phyloP scores from a whole-genome alignment of 2,113 vertebrate species.

The Ctenodactylus gundi region DNA sequence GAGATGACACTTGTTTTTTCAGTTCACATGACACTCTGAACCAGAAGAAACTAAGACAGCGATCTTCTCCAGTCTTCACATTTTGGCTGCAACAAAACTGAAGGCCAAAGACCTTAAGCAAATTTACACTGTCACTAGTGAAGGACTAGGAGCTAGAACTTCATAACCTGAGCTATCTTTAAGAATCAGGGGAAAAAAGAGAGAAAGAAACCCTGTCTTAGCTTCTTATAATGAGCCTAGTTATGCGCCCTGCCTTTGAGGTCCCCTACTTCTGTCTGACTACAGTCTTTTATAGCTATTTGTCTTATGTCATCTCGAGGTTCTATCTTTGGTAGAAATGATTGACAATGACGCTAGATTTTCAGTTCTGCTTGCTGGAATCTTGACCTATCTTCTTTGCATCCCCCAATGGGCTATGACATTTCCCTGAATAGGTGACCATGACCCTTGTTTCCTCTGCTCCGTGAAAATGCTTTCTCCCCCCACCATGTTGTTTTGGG shows the following conservation, averaged over 20 bases:
- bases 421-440: not conserved
- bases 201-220: not conserved
- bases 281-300: not conserved
- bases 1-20: not conserved
- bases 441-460: not conserved
- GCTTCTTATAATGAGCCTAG: not conserved
- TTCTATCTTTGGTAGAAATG: not conserved
- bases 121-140: not conserved
- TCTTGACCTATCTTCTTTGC: not conserved
- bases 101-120: not conserved
- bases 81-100: not conserved
- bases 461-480: not conserved
- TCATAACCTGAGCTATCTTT: not conserved
- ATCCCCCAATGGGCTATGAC: not conserved
- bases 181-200: not conserved
- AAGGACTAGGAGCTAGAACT: not conserved
- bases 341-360: not conserved
- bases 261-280: not conserved
- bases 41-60: not conserved
- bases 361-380: not conserved
- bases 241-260: not conserved
- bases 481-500: not conserved
- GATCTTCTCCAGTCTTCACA: not conserved
- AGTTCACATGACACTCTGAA: not conserved
- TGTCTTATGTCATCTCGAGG: not conserved